phyloP scores from a whole-genome alignment of 2,797 vertebrate genomes.

The Tapera naevia region DNA sequence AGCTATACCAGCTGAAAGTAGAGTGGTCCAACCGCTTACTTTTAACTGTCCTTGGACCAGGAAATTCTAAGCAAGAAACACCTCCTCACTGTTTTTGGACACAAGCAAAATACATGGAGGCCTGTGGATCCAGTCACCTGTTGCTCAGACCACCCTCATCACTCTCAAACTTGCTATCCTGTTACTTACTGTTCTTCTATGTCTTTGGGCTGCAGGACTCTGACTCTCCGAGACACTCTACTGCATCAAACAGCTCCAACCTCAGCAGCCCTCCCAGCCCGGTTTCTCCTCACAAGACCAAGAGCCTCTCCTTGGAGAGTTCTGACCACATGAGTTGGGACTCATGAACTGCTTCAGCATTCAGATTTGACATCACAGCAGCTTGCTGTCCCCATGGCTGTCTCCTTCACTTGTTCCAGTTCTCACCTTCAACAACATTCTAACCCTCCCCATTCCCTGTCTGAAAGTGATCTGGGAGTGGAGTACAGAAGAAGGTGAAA shows the following conservation, averaged over 20 bases:
- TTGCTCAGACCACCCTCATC: not conserved
- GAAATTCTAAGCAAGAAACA: not conserved
- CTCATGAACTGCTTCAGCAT: conserved; percentile 83
- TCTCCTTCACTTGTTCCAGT: conserved; percentile 45
- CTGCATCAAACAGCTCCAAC: conserved; percentile 98
- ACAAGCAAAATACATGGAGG: accelerated
- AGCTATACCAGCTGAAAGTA: not conserved
- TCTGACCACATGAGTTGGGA: conserved; percentile 95
- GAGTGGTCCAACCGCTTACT: not conserved
- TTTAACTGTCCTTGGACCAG: not conserved
- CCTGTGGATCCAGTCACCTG: not conserved
- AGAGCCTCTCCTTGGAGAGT: conserved; percentile 96
- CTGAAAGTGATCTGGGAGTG: conserved; percentile 18
- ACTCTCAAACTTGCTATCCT: not conserved
- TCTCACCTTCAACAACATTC: conserved; percentile 56
- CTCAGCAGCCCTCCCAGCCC: conserved; percentile 98
- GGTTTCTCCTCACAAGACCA: conserved; percentile 93
- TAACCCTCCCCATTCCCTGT: conserved; percentile 10
- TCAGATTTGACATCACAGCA: conserved; percentile 57
- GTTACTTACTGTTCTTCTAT: not conserved
- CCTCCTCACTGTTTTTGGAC: not conserved
- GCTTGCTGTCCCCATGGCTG: conserved; percentile 47
- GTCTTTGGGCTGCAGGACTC: conserved; percentile 86
- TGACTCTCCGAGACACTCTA: conserved; percentile 95
- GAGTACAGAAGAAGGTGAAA: conserved; percentile 49